A percentile compares a stretch with the other conserved stretches of the same genome.
phyloP scores from a whole-genome alignment of 2,797 vertebrate genomes.

The Limosa lapponica region DNA sequence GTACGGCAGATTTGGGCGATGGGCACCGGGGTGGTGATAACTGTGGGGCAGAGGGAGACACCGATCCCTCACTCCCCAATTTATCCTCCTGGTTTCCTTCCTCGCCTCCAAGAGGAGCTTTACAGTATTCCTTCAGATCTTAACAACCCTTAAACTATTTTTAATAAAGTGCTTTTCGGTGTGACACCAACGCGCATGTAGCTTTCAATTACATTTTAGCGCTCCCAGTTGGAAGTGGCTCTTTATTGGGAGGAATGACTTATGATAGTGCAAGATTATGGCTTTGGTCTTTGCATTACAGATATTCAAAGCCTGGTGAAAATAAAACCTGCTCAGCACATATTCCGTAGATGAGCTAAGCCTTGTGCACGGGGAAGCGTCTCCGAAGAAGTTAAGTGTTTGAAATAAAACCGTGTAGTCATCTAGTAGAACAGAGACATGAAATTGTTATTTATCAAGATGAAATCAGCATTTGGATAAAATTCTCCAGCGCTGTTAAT shows the following conservation, averaged over 20 bases:
- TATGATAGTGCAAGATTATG: neutral
- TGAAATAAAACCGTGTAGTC: neutral
- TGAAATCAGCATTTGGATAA: constrained; percentile 49
- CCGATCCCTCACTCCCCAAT: rapidly evolving
- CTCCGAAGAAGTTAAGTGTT: neutral
- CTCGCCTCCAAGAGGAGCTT: neutral
- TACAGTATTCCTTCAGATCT: neutral
- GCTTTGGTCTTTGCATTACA: neutral
- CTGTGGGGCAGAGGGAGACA: neutral
- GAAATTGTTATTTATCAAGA: constrained; percentile 52
- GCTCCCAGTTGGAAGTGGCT: constrained; percentile 12
- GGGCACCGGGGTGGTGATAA: rapidly evolving
- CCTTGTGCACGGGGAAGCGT: neutral
- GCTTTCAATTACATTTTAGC: constrained; percentile 35
- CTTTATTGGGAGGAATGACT: constrained; percentile 19
- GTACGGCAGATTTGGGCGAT: rapidly evolving
- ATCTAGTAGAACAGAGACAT: constrained; percentile 9
- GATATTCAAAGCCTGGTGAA: neutral
- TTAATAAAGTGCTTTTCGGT: neutral
- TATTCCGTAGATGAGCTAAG: neutral
- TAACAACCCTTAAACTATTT: neutral
- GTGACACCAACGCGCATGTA: neutral
- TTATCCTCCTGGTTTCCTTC: neutral
- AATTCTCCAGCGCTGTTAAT: neutral
- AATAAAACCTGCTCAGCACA: neutral